Evolutionary conservation across 2,888 invertebrate species (phyloP).

Genomic region (Drosophila limbata): DNA sequence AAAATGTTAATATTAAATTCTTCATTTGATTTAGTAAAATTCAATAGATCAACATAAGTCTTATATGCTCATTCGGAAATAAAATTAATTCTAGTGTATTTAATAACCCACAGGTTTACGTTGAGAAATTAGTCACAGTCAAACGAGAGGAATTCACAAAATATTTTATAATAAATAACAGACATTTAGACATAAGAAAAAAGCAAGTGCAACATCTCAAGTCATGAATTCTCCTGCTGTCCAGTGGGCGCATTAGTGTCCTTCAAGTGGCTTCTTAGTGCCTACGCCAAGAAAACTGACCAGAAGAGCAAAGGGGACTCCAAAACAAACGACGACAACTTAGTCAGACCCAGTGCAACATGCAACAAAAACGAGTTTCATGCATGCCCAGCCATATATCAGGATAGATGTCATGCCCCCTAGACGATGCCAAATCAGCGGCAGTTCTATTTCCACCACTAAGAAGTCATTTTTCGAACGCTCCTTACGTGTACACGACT

Average conservation of each 20-base stretch:
- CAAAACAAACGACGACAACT: conserved; percentile 58
- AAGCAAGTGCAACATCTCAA: conserved; percentile 9
- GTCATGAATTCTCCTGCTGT: conserved; percentile 22
- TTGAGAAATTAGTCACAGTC: background rate
- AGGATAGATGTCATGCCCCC: conserved; percentile 74
- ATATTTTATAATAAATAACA: background rate
- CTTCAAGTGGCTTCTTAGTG: conserved; percentile 67
- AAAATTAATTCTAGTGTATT: background rate
- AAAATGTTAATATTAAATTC: no score
- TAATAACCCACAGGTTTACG: background rate
- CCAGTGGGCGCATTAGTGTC: conserved; percentile 68
- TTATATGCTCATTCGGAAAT: background rate
- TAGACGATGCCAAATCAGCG: conserved; percentile 52
- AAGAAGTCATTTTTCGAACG: conserved; percentile 29
- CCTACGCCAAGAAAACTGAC: conserved; percentile 33
- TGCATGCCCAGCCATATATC: conserved; percentile 78
- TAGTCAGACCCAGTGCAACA: conserved; percentile 55
- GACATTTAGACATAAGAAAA: background rate
- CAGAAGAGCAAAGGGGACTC: conserved; percentile 26
- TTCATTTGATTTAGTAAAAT: background rate
- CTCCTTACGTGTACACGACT: conserved; percentile 1
- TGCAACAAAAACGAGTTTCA: conserved; percentile 68
- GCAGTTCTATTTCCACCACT: conserved; percentile 26
- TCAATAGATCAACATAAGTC: background rate
- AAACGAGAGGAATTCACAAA: background rate